Evolutionary conservation across 2,113 vertebrate species (phyloP).

Genomic region (Hypanus sabinus): DNA sequence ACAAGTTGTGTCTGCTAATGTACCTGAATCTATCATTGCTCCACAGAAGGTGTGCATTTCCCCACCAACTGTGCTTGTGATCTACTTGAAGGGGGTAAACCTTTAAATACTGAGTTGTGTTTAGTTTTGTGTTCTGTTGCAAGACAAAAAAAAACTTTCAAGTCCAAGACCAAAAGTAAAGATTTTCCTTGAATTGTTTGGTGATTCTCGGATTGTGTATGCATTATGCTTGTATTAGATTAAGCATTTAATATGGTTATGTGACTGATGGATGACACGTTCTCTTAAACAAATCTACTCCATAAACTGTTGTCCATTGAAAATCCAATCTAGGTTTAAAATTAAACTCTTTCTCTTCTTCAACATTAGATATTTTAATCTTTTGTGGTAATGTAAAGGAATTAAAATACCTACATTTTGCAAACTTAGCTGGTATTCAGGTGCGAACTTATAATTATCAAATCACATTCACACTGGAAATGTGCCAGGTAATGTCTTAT

Average conservation of each 20-base stretch:
- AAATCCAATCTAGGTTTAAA: background rate
- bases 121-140: background rate
- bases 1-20: background rate
- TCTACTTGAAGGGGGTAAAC: background rate
- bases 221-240: background rate
- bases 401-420: background rate
- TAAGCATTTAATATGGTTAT: background rate
- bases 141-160: background rate
- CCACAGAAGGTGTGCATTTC: background rate
- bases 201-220: no score
- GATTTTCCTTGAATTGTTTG: background rate
- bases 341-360: background rate
- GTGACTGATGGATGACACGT: background rate
- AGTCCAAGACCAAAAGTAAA: background rate
- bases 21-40: background rate
- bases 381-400: background rate
- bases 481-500: no score
- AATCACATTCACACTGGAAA: no score
- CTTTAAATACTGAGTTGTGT: background rate
- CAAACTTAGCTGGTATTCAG: background rate
- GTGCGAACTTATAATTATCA: no score
- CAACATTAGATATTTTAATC: background rate
- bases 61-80: background rate
- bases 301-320: background rate
- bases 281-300: background rate